Evolutionary conservation across 2,888 invertebrate species (phyloP), one percentile per base, ranked within the genome.

Genomic region (Pachliopta kotzebuea): DNA sequence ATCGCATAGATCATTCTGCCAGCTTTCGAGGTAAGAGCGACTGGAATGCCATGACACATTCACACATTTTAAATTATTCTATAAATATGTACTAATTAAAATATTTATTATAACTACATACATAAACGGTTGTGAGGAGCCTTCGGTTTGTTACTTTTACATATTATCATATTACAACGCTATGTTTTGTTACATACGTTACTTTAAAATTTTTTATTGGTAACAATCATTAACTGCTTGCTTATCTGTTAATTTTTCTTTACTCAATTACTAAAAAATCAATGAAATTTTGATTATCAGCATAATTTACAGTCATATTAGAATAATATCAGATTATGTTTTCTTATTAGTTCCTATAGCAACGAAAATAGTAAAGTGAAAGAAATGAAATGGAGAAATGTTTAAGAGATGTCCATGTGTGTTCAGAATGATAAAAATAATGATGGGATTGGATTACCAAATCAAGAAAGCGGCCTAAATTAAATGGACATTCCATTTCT

Each of bases 11-110:
- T 56, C 56, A 52, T 62, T 49, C 56, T 62, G 62, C 50, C 50
- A 23, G 50, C 59, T 50, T 59, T 50, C 56, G 56, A 62, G 56
- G 62, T 52, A 29, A 62, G 37, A 31, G 62, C 56, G 29, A 62
- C 62, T 56, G 31, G 62, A 62, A 62, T 56, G 37, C 62, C 62
- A n/a, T 62, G 62, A 62, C 62, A 62, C 31, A 62, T 31, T 56
- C 56, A 23, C 49, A 62, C 56, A 37, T 62, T 50, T 56, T 56
- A 56, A n/a, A 29, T 50, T 62, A 62, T 62, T 26, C 56, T 31
- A 62, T 62, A 56, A 56, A 37, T 62, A 56, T 54, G 54, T 50
- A 50, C 31, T 62, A 56, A 56, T 62, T 56, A 56, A 56, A 62
- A 50, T 50, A 2, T 50, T 21, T 52, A 52, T 21, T 9, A 21